Conservation (phyloP, 2,797 vertebrate genomes). For the Argyrosomus regius region DNA sequence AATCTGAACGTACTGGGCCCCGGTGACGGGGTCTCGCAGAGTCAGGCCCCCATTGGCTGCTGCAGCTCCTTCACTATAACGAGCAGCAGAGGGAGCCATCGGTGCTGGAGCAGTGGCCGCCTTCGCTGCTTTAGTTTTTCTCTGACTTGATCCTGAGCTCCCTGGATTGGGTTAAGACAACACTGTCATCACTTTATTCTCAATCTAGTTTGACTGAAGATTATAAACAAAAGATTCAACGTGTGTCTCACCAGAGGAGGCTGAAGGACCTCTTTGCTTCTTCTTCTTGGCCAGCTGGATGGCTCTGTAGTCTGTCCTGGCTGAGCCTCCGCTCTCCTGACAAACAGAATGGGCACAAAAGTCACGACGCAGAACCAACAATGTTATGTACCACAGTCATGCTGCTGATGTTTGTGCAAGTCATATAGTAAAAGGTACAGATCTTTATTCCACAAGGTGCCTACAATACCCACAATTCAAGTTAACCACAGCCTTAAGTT, state of each 20-base stretch:
- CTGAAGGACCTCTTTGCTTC: constrained; percentile 88
- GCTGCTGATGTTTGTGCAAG: not conserved
- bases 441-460: too few species aligned
- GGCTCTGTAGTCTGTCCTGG: constrained; percentile 96
- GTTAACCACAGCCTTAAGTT: not conserved
- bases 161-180: constrained; percentile 68
- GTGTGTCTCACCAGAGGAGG: constrained; percentile 67
- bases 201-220: not conserved
- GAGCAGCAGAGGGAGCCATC: constrained; percentile 67
- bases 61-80: constrained; percentile 82
- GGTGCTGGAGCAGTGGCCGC: constrained; percentile 65
- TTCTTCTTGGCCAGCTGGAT: constrained; percentile 95
- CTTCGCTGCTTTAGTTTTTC: constrained; percentile 87
- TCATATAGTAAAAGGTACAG: too few species aligned
- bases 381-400: not conserved
- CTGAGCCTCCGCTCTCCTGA: constrained; percentile 95
- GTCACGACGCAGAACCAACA: not conserved
- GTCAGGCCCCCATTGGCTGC: constrained; percentile 86
- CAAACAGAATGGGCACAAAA: not conserved
- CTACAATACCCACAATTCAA: not conserved
- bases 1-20: constrained; percentile 92
- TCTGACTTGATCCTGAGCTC: constrained; percentile 81
- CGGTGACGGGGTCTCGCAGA: constrained; percentile 88
- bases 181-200: not conserved
- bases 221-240: not conserved